These are phyloP conservation scores for Papilio polyxenes DNA, from an alignment of 1,140 invertebrate species.

Conservation along the genomic window DNA sequence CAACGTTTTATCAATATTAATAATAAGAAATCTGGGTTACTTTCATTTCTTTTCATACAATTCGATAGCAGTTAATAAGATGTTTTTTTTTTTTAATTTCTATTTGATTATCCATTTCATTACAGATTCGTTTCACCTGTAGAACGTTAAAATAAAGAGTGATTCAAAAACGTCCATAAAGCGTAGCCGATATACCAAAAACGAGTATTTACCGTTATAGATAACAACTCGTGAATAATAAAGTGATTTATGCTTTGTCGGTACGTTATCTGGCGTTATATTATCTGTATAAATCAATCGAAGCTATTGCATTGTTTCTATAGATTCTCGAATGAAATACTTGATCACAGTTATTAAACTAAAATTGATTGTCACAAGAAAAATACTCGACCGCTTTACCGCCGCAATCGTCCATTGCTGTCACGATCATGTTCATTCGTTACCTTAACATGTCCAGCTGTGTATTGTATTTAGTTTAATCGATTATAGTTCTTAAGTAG, in stretches of 20 bases:
- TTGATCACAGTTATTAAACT: conserved; percentile 46
- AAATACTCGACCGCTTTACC: conserved; percentile 71
- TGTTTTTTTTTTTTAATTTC: not conserved
- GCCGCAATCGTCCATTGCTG: conserved; percentile 64
- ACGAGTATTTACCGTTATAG: conserved; percentile 30
- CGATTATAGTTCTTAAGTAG: conserved; percentile 46
- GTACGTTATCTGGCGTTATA: conserved; percentile 42
- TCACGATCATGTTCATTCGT: conserved; percentile 69
- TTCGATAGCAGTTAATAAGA: not conserved
- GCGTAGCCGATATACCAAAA: conserved; percentile 3
- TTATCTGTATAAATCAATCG: conserved; percentile 45
- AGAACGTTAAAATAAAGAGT: not conserved
- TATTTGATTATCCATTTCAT: conserved; percentile 2
- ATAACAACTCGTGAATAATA: conserved; percentile 34
- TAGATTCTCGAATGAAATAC: conserved; percentile 29
- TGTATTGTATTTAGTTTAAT: not conserved
- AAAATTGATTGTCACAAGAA: conserved; percentile 69
- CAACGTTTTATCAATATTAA: not conserved
- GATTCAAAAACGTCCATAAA: not conserved
- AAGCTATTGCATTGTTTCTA: conserved; percentile 37
- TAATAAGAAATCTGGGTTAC: not conserved
- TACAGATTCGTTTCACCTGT: not conserved
- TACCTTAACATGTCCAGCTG: conserved; percentile 50
- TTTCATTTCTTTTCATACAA: conserved; percentile 8
- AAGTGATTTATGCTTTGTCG: conserved; percentile 38